phyloP scores from a whole-genome alignment of 37 sponge, comb jelly and placozoan genomes.

The Aplysina aerophoba region DNA sequence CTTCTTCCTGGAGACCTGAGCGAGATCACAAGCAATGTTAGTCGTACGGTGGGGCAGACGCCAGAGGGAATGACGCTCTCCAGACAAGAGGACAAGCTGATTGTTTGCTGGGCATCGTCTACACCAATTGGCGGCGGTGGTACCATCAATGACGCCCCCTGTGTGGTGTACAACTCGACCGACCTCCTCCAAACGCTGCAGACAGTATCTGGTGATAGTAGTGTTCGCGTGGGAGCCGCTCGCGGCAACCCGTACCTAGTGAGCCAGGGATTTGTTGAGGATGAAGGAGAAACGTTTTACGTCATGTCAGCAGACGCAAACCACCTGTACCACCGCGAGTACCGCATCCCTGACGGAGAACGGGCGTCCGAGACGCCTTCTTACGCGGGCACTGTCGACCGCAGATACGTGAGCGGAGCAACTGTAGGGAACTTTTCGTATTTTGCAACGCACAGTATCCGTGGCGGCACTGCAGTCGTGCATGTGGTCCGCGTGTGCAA shows the following conservation, averaged over 20 bases:
- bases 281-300: slow-evolving; percentile 24
- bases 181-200: neutral
- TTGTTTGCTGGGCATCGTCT: slow-evolving; percentile 10
- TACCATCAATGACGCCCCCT: neutral
- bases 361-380: too few species aligned
- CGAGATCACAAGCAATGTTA: neutral
- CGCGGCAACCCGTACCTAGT: neutral
- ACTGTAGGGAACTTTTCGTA: slow-evolving; percentile 20
- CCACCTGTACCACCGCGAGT: slow-evolving; percentile 14
- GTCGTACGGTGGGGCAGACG: neutral
- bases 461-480: neutral
- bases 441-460: neutral
- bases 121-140: neutral
- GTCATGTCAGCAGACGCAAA: neutral
- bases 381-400: too few species aligned
- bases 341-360: neutral
- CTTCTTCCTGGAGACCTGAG: slow-evolving; percentile 9
- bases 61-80: slow-evolving; percentile 23
- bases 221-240: neutral
- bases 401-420: slow-evolving; percentile 6
- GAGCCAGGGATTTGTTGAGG: neutral
- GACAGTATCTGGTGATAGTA: neutral
- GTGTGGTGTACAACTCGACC: slow-evolving; percentile 21
- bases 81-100: neutral
- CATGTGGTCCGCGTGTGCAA: slow-evolving; percentile 14